These are phyloP conservation scores for Galagoides demidoff DNA, from an alignment of 2,797 vertebrate species.

Conservation along the genomic window DNA sequence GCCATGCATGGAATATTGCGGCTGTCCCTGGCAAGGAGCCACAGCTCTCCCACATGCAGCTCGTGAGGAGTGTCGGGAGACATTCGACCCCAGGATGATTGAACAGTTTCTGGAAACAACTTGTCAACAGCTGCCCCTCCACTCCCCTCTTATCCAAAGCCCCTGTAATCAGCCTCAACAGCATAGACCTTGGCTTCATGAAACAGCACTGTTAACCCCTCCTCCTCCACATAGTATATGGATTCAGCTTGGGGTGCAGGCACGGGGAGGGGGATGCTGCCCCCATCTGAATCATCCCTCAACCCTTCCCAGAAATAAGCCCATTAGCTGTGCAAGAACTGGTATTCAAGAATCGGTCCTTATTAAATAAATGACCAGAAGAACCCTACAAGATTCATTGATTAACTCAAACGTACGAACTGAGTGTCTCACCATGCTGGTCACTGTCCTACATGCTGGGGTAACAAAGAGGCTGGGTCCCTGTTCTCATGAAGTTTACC, in stretches of 20 bases:
- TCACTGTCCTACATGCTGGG: background rate
- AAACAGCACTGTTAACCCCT: background rate
- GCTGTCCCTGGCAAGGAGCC: background rate
- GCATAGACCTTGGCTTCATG: background rate
- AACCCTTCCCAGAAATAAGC: background rate
- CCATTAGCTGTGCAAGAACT: background rate
- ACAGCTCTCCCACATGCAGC: background rate
- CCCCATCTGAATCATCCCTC: background rate
- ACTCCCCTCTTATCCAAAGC: background rate
- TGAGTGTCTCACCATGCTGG: background rate
- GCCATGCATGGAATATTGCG: rapidly evolving
- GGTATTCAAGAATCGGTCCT: background rate
- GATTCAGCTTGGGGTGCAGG: background rate
- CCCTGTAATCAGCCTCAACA: background rate
- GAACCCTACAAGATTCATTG: background rate
- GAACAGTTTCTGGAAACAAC: background rate
- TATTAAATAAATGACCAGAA: background rate
- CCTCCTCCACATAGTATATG: background rate
- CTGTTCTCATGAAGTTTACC: background rate
- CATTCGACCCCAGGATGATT: background rate
- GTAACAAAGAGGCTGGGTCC: background rate
- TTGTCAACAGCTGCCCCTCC: background rate
- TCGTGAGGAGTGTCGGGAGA: background rate
- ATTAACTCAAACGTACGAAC: background rate
- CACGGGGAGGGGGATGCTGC: background rate